A percentile compares a stretch with the other conserved stretches of the same genome.
These are phyloP conservation scores for Aplocera efformata DNA, from an alignment of 2,888 invertebrate species.

Conservation along the genomic window DNA sequence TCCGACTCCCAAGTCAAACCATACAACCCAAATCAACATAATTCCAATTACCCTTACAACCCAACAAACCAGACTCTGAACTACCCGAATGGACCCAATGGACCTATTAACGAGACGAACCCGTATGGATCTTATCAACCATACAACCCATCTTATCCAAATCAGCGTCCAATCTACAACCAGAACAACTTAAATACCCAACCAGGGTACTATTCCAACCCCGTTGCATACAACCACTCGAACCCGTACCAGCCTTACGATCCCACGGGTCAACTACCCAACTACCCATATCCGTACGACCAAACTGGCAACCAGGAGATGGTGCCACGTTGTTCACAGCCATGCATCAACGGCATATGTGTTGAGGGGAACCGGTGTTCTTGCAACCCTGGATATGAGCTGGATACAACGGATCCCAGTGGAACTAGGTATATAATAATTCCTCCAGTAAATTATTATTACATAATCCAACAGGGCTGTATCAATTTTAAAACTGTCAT, in stretches of 20 bases:
- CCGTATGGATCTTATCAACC: conserved; percentile 17
- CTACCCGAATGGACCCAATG: neutral
- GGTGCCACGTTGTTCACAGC: conserved; percentile 73
- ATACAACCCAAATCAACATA: conserved; percentile 5
- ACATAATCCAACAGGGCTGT: neutral
- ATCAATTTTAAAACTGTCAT: no score
- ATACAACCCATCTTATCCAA: conserved; percentile 7
- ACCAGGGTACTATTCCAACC: conserved; percentile 18
- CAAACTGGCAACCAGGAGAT: conserved; percentile 23
- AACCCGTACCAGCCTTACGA: conserved; percentile 18
- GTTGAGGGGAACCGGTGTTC: conserved; percentile 74
- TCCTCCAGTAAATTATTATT: neutral
- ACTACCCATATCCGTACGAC: conserved; percentile 15
- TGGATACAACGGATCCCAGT: conserved; percentile 55
- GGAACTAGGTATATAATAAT: conserved; percentile 44
- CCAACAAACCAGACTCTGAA: conserved; percentile 8
- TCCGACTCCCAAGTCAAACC: conserved; percentile 22
- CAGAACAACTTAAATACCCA: conserved; percentile 15
- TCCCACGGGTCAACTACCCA: conserved; percentile 21
- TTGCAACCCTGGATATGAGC: conserved; percentile 76
- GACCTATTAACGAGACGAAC: conserved; percentile 6
- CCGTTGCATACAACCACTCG: conserved; percentile 13
- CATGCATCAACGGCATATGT: conserved; percentile 86
- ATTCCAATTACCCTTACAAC: conserved; percentile 2
- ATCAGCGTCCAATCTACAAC: conserved; percentile 6